A percentile compares a stretch with the other conserved stretches of the same genome.
phyloP scores from a whole-genome alignment of 2,797 vertebrate species.

The Babyrousa celebensis region DNA sequence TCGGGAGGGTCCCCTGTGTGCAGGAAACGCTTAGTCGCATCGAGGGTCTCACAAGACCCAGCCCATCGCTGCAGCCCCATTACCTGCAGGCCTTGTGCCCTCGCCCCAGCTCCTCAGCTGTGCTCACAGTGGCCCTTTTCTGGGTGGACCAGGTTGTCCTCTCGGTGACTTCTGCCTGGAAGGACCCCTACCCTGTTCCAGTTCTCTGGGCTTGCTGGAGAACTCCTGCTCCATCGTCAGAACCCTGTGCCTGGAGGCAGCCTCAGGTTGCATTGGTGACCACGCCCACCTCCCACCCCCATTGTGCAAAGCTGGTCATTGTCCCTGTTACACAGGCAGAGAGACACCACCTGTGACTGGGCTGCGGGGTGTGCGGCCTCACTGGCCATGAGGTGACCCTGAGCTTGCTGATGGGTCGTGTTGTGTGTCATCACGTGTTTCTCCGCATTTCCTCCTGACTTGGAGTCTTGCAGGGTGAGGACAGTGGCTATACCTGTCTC shows the following conservation, averaged over 20 bases:
- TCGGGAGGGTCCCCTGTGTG: neutral
- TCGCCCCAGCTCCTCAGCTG: neutral
- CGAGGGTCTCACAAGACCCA: neutral
- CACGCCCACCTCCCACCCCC: too few relatives aligned
- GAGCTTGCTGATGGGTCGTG: neutral
- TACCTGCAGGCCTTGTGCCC: neutral
- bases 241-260: neutral
- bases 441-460: neutral
- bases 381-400: neutral
- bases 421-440: neutral
- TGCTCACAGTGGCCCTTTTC: neutral
- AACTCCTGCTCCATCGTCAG: neutral
- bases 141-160: neutral
- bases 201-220: neutral
- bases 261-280: too few relatives aligned
- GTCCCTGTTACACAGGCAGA: neutral
- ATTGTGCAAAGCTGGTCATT: neutral
- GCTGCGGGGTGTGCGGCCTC: fast-evolving
- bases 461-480: neutral
- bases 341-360: neutral
- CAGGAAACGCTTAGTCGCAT: neutral
- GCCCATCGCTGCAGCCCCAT: neutral
- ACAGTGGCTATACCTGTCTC: neutral
- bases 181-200: neutral
- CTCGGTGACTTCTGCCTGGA: neutral